Conservation (phyloP, 2,888 invertebrate genomes). For the Polymixis flavicincta region DNA sequence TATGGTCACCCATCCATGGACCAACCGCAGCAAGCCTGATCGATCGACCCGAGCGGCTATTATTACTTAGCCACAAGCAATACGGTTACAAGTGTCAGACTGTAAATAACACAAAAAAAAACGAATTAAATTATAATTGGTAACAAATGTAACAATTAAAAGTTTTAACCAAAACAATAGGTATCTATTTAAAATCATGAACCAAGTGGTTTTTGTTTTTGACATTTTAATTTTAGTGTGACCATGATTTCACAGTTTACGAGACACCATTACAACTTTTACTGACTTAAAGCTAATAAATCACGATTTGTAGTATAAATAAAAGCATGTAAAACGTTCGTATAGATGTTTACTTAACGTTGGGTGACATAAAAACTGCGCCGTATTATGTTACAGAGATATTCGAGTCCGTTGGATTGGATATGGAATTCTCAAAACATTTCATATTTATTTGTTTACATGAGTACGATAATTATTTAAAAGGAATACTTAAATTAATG, state of each 20-base stretch:
- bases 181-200: slow-evolving; percentile 2
- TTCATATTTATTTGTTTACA: slow-evolving; percentile 50
- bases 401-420: slow-evolving; percentile 57
- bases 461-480: slow-evolving; percentile 16
- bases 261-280: slow-evolving; percentile 51
- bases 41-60: no score
- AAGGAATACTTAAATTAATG: slow-evolving; percentile 19
- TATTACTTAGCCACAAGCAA: no score
- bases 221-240: slow-evolving; percentile 30
- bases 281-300: slow-evolving; percentile 50
- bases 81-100: neutral
- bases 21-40: no score
- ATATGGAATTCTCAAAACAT: slow-evolving; percentile 62
- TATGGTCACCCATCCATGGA: no score
- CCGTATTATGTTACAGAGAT: slow-evolving; percentile 71
- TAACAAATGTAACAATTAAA: no score
- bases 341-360: slow-evolving; percentile 75
- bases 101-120: neutral
- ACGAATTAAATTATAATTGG: neutral
- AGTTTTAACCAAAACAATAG: no score
- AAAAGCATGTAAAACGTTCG: slow-evolving; percentile 68
- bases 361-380: slow-evolving; percentile 73
- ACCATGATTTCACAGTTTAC: slow-evolving; percentile 38
- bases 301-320: slow-evolving; percentile 66
- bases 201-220: neutral